A percentile compares a stretch with the other conserved stretches of the same genome.
These are phyloP conservation scores for Hypercompe scribonia DNA, from an alignment of 2,888 invertebrate genomes.

Conservation along the genomic window DNA sequence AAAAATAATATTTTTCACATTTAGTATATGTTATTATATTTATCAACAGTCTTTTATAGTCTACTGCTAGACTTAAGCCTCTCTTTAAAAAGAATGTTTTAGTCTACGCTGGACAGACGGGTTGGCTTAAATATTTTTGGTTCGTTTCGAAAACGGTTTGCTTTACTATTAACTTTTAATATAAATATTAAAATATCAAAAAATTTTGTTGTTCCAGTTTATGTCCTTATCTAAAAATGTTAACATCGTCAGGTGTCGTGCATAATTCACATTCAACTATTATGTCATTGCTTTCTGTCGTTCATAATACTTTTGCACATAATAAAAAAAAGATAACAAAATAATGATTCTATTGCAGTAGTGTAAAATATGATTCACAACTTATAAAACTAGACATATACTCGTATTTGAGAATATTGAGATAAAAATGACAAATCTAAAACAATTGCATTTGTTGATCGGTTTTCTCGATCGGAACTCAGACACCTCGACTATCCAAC, in stretches of 20 bases:
- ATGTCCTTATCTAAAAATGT: no score
- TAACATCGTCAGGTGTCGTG: no score
- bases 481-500: no score
- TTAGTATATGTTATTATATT: no score
- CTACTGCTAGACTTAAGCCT: no score
- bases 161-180: background rate
- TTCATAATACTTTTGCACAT: background rate
- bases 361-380: background rate
- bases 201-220: no score
- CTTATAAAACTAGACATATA: background rate
- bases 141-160: background rate
- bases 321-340: background rate
- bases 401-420: background rate
- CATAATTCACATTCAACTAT: background rate
- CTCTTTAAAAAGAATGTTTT: no score
- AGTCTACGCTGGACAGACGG: no score
- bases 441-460: background rate
- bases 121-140: background rate
- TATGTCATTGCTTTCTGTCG: background rate
- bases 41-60: no score
- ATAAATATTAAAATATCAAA: background rate
- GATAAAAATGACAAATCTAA: background rate
- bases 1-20: no score
- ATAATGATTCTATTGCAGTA: background rate
- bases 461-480: no score